Evolutionary conservation across 2,888 invertebrate species (phyloP).

Genomic region (Kuschelorhynchus macadamiae): DNA sequence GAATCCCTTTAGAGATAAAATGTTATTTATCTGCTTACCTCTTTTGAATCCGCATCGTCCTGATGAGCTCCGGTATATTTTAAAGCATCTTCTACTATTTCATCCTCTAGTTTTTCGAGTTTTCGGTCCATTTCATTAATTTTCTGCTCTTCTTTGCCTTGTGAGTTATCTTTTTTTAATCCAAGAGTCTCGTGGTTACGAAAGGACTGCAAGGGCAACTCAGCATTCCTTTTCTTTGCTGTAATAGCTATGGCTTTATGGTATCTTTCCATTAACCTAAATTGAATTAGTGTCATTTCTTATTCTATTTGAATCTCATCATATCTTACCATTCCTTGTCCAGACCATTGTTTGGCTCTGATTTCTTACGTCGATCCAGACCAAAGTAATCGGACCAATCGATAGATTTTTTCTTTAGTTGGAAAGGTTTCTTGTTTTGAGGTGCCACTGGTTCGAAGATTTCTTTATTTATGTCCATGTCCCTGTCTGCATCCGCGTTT

Average conservation of each 20-base stretch:
- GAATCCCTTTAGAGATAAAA: too few species aligned
- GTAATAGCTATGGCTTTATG: constrained; percentile 69
- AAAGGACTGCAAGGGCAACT: constrained; percentile 62
- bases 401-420: constrained; percentile 83
- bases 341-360: constrained; percentile 68
- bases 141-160: constrained; percentile 70
- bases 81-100: constrained; percentile 84
- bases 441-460: constrained; percentile 59
- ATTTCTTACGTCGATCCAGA: constrained; percentile 82
- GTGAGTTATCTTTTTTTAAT: constrained; percentile 19
- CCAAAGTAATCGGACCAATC: constrained; percentile 93
- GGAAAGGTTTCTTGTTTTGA: constrained; percentile 65
- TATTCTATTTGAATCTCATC: too few species aligned
- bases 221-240: constrained; percentile 62
- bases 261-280: constrained; percentile 71
- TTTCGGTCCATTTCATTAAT: constrained; percentile 81
- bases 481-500: constrained; percentile 62
- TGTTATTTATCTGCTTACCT: too few species aligned
- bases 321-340: constrained; percentile 70
- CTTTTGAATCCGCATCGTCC: constrained; percentile 73
- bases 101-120: constrained; percentile 81
- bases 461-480: constrained; percentile 65
- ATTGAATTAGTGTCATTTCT: too few species aligned
- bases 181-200: constrained; percentile 55
- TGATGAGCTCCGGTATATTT: constrained; percentile 81